Conservation (phyloP, 2,113 vertebrate genomes). For the Nicator chloris region DNA sequence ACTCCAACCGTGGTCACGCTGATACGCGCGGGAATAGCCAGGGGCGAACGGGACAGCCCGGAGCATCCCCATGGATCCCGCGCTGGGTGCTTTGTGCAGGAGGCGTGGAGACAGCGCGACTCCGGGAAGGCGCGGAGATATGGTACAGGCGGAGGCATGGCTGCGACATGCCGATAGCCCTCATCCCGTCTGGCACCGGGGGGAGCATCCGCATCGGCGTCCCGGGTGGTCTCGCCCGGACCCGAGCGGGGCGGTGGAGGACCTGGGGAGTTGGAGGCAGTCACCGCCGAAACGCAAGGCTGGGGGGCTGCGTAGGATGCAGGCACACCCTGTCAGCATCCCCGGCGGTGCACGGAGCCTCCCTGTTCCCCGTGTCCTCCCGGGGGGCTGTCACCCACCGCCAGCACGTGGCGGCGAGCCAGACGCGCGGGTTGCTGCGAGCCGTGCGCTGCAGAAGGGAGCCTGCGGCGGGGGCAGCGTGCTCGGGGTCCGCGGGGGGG, state of each 20-base stretch:
- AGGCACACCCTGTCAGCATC: rapidly evolving
- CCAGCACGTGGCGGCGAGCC: background rate
- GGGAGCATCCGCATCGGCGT: background rate
- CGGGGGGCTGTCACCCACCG: background rate
- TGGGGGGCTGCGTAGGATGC: background rate
- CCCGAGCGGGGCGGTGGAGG: background rate
- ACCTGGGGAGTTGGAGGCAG: rapidly evolving
- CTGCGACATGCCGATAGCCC: background rate
- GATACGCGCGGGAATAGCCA: background rate
- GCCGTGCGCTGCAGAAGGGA: background rate
- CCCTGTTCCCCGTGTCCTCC: background rate
- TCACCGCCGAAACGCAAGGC: rapidly evolving
- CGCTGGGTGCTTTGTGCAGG: background rate
- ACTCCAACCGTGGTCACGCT: background rate
- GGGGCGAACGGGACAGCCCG: background rate
- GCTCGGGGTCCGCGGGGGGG: background rate
- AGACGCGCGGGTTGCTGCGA: rapidly evolving
- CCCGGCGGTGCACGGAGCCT: background rate
- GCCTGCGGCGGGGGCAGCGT: background rate
- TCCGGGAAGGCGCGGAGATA: background rate
- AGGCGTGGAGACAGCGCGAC: background rate
- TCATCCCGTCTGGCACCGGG: background rate
- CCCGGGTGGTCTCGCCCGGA: background rate
- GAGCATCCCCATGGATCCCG: background rate
- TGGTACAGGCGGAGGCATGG: background rate